Evolutionary conservation across 2,888 invertebrate genomes (phyloP), one percentile per base, ranked within the genome.

Genomic region (Autographa pulchrina): DNA sequence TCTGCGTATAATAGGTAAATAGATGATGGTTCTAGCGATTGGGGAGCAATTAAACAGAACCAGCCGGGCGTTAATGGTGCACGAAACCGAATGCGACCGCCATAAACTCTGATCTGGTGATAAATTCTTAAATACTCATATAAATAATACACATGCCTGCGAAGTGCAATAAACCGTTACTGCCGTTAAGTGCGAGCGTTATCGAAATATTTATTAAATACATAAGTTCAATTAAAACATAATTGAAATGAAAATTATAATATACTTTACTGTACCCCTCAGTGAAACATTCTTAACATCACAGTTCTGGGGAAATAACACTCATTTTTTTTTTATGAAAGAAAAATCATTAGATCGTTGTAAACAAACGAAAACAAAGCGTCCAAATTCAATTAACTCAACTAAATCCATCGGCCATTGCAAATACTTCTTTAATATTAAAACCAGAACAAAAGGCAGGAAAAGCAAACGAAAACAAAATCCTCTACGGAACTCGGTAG

Each of bases 81-180:
- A 76, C 70, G 75, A 62, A 62, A 62, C 66, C 60, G 73, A 76
- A 68, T 75, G 74, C 78, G 70, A 77, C 78, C 77, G 80, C 81
- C 75, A 86, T 88, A 87, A 85, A 87, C 82, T 81, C 74, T 67
- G 77, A 76, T 80, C 70, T 74, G 68, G 73, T 67, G 74, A 83
- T 83, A 73, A 73, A 83, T 75, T 81, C 65, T 77, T 83, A 76
- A 82, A 81, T 74, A 70, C 68, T 68, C 70, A 72, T 82, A 80
- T 81, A 80, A 82, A 80, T 80, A 81, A 72, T 82, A 78, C 72
- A 78, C 52, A 82, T 79, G 59, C 58, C 76, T 25, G 70, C 68
- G 52, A 75, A 75, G 52, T 71, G 75, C 79, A 80, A 73, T 82
- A 79, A 80, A 79, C 70, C 69, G 73, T 76, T 82, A 75, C 72